phyloP scores from a whole-genome alignment of 2,113 vertebrate species.

The Pao palembangensis region DNA sequence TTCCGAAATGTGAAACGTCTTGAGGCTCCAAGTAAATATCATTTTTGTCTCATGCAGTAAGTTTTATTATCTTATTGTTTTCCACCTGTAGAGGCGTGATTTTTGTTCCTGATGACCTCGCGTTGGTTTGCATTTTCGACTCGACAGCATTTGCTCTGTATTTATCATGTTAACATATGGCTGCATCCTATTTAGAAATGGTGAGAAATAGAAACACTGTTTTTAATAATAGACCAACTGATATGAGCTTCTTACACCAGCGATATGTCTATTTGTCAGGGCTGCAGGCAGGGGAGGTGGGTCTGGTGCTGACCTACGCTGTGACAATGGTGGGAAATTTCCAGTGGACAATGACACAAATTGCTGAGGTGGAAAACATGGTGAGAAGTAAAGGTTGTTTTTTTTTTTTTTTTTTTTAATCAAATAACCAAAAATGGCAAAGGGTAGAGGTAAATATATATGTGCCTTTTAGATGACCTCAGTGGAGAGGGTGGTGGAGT shows the following conservation, averaged over 20 bases:
- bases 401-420: background rate
- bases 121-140: conserved; percentile 91
- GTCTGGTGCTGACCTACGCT: conserved; percentile 84
- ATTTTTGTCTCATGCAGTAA: too few relatives aligned
- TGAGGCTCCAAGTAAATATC: conserved; percentile 25
- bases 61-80: background rate
- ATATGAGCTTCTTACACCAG: too few relatives aligned
- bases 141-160: conserved; percentile 87
- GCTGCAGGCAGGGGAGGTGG: conserved; percentile 86
- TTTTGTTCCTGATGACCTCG: conserved; percentile 88
- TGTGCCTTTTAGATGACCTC: conserved; percentile 88
- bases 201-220: conserved; percentile 56
- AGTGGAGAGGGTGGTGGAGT: conserved; percentile 91
- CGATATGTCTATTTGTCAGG: conserved; percentile 59
- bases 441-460: background rate
- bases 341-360: conserved; percentile 95
- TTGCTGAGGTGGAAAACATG: conserved; percentile 96
- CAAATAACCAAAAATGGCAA: background rate
- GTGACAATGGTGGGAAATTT: conserved; percentile 91
- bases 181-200: conserved; percentile 80
- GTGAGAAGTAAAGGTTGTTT: conserved; percentile 61
- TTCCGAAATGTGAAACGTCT: conserved; percentile 47
- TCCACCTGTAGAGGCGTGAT: background rate
- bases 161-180: conserved; percentile 84
- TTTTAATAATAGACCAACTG: background rate